phyloP scores from a whole-genome alignment of 2,888 invertebrate species.

The Glyphotaelius pellucidus region DNA sequence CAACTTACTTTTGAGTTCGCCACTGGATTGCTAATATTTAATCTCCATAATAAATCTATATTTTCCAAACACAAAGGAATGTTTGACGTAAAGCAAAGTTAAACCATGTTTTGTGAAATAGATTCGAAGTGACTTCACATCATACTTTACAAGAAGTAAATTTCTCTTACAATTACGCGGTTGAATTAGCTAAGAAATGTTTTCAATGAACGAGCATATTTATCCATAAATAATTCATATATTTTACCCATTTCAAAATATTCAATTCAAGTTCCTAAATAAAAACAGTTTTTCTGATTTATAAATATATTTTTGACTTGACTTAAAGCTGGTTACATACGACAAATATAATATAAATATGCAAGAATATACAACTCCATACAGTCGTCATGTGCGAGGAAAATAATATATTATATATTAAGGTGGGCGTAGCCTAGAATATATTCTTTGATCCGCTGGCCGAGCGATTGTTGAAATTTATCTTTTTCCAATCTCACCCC shows the following conservation, averaged over 20 bases:
- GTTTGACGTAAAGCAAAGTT: not conserved
- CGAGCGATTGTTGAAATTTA: too few species aligned
- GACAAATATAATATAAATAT: too few species aligned
- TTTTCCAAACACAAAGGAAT: not conserved
- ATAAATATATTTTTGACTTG: too few species aligned
- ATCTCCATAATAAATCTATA: not conserved
- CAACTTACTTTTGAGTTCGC: not conserved
- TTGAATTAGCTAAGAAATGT: slow-evolving; percentile 4
- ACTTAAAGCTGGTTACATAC: too few species aligned
- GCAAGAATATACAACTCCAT: too few species aligned
- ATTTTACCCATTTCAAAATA: not conserved
- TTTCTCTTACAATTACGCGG: slow-evolving; percentile 3
- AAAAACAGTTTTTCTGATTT: too few species aligned
- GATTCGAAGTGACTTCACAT: slow-evolving; percentile 3
- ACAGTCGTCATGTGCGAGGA: too few species aligned
- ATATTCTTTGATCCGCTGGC: too few species aligned
- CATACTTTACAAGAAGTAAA: not conserved
- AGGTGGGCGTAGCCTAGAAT: too few species aligned
- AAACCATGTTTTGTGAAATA: not conserved
- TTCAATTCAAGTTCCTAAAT: not conserved
- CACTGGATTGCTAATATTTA: not conserved
- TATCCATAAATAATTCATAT: not conserved
- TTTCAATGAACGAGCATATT: not conserved
- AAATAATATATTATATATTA: too few species aligned
- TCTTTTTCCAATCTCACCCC: too few species aligned